Percentiles rank a stretch among this genome's conserved stretches.
phyloP scores from a whole-genome alignment of 2,113 vertebrate genomes.

The Phoxinus phoxinus region DNA sequence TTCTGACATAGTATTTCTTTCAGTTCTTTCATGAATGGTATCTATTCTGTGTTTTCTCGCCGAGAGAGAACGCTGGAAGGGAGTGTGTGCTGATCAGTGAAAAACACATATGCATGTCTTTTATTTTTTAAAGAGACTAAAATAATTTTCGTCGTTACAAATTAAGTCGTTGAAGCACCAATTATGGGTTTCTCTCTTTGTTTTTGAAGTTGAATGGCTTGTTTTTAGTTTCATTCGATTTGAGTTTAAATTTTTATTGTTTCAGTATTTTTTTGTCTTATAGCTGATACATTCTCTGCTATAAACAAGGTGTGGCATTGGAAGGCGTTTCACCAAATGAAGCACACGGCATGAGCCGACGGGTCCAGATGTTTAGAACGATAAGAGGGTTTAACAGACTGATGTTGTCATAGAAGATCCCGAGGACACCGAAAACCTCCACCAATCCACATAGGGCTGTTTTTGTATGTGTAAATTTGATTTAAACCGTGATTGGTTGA shows the following conservation, averaged over 20 bases:
- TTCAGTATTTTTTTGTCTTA: slow-evolving; percentile 25
- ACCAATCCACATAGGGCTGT: slow-evolving; percentile 16
- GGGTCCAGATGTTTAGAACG: slow-evolving; percentile 26
- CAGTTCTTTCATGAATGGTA: slow-evolving; percentile 9
- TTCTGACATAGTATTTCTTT: slow-evolving; percentile 25
- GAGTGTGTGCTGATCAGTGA: not conserved
- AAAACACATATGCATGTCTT: slow-evolving; percentile 51
- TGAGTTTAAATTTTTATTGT: not conserved
- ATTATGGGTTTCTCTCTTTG: slow-evolving; percentile 24
- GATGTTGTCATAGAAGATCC: not conserved
- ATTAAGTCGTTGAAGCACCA: slow-evolving; percentile 34
- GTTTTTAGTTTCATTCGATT: not conserved
- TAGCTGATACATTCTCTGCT: slow-evolving; percentile 15
- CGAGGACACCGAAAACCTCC: not conserved
- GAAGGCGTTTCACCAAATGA: not conserved
- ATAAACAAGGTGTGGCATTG: not conserved
- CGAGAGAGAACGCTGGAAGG: slow-evolving; percentile 7
- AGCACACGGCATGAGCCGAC: not conserved
- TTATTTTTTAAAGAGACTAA: slow-evolving; percentile 34
- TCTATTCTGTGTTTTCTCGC: not conserved
- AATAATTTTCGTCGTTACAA: not conserved
- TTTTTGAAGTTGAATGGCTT: slow-evolving; percentile 31
- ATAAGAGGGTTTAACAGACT: not conserved
- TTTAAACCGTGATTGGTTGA: not conserved
- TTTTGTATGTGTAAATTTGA: slow-evolving; percentile 17